phyloP scores from a whole-genome alignment of 2,888 invertebrate species.

The Plusia festucae region DNA sequence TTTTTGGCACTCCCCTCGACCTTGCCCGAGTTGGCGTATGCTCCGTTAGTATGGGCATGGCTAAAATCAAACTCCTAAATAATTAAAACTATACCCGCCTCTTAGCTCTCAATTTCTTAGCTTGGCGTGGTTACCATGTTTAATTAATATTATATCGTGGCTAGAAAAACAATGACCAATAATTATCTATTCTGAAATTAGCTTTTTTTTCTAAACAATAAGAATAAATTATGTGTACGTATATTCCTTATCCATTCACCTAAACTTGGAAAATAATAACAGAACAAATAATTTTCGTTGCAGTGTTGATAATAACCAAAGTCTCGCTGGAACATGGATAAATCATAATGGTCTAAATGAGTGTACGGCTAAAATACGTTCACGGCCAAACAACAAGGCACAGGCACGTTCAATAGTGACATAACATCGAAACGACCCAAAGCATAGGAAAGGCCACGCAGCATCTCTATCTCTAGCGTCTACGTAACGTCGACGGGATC shows the following conservation, averaged over 20 bases:
- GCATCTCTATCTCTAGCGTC: constrained; percentile 86
- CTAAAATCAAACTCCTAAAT: neutral
- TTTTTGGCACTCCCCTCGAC: constrained; percentile 5
- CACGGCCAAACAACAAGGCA: constrained; percentile 83
- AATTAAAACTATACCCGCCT: neutral
- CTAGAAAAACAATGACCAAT: neutral
- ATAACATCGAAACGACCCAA: constrained; percentile 83
- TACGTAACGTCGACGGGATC: constrained; percentile 79
- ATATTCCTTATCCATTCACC: neutral
- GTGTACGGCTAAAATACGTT: constrained; percentile 78
- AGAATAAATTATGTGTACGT: neutral
- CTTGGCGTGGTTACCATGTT: neutral
- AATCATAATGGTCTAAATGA: constrained; percentile 70
- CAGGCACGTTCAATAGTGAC: constrained; percentile 85
- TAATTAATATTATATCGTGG: neutral
- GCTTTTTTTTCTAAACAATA: neutral
- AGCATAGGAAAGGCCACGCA: constrained; percentile 83
- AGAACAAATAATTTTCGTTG: constrained; percentile 26
- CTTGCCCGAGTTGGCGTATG: constrained; percentile 1
- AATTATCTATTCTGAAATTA: neutral
- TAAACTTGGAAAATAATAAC: constrained; percentile 8
- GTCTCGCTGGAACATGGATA: constrained; percentile 65
- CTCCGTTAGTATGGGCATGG: neutral
- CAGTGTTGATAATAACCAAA: constrained; percentile 58
- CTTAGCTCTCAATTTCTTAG: neutral